Conservation (phyloP, 2,797 vertebrate genomes). For the Diplodus sargus region DNA sequence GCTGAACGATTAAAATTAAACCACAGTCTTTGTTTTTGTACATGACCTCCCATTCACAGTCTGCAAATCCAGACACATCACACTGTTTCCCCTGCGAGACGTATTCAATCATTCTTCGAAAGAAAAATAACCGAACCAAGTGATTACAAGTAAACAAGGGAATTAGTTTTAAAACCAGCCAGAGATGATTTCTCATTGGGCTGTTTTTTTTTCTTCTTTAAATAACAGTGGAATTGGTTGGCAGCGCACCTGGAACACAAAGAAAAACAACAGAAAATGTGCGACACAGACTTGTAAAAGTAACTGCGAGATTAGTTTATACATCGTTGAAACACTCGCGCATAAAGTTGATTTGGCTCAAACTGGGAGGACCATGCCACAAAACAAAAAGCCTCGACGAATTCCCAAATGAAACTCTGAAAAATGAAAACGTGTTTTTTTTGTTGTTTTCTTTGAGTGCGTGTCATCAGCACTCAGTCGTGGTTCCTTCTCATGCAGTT, state of each 20-base stretch:
- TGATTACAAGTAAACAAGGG: slow-evolving; percentile 3
- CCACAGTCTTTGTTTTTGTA: not conserved
- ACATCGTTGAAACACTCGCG: not conserved
- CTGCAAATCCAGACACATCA: not conserved
- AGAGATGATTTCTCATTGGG: not conserved
- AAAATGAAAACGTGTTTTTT: slow-evolving; percentile 18
- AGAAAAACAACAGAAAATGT: not conserved
- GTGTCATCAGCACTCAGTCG: slow-evolving; percentile 7
- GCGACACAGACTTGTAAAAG: not conserved
- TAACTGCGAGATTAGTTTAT: slow-evolving; percentile 7
- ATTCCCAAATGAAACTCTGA: not conserved
- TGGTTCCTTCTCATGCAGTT: slow-evolving; percentile 45
- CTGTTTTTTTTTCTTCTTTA: not conserved
- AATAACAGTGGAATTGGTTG: not conserved
- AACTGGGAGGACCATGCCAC: slow-evolving; percentile 39
- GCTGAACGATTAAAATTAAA: slow-evolving; percentile 8
- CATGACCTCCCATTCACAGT: slow-evolving; percentile 20
- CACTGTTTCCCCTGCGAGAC: slow-evolving; percentile 1
- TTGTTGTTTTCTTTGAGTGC: not conserved
- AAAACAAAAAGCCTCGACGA: not conserved
- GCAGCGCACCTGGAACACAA: not conserved
- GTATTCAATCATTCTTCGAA: not conserved
- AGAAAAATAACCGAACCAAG: not conserved
- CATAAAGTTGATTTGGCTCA: too few species aligned
- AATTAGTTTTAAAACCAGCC: slow-evolving; percentile 10